Evolutionary conservation across 53 echinoderm and acorn worm species (phyloP).

Genomic region (Henricia sp.): DNA sequence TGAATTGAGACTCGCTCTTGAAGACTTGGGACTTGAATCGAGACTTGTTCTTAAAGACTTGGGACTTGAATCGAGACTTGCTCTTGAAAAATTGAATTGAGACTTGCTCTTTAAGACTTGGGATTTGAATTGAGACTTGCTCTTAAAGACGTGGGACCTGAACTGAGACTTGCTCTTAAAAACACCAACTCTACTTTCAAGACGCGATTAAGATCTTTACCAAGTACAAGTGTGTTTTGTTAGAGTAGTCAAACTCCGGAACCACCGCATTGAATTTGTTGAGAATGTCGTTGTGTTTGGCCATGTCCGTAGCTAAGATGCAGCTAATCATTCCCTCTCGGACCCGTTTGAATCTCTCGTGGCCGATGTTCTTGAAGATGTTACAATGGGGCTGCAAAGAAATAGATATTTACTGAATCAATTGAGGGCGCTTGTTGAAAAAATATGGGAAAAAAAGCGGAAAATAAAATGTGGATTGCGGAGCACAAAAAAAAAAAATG

Average conservation of each 20-base stretch:
- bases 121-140: no score
- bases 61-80: no score
- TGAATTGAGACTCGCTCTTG: no score
- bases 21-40: no score
- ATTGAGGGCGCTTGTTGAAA: not conserved
- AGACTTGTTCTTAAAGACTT: no score
- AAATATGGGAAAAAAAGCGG: not conserved
- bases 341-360: constrained; percentile 84
- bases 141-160: no score
- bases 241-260: constrained; percentile 85
- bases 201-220: constrained; percentile 37
- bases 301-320: constrained; percentile 99
- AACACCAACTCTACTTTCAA: no score
- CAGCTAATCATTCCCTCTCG: constrained; percentile 94
- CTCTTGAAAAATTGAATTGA: no score
- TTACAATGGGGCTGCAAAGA: constrained; percentile 85
- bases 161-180: no score
- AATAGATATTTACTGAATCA: not conserved
- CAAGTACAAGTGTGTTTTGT: constrained; percentile 77
- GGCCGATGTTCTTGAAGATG: constrained; percentile 91
- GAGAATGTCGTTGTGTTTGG: constrained; percentile 96
- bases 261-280: constrained; percentile 81
- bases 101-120: no score
- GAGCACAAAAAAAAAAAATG: no score
- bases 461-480: no score